Evolutionary conservation across 2,888 invertebrate species (phyloP).

Genomic region (Anorthoa munda): DNA sequence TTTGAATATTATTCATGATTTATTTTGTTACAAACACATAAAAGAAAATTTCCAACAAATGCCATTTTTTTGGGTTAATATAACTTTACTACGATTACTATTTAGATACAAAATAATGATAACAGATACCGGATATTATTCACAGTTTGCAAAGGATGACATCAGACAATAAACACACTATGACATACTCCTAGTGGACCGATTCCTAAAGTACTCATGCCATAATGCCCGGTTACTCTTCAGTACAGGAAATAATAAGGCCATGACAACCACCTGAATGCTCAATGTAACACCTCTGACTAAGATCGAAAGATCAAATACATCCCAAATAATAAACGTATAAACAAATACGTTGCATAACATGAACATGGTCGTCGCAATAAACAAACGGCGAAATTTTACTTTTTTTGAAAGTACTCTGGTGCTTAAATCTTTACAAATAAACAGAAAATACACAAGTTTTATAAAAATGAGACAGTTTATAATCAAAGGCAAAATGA

Average conservation of each 20-base stretch:
- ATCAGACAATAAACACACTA: no score
- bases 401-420: slow-evolving; percentile 7
- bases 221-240: slow-evolving; percentile 28
- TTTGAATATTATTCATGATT: no score
- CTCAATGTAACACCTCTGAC: slow-evolving; percentile 9
- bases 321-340: slow-evolving; percentile 26
- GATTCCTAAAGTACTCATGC: slow-evolving; percentile 27
- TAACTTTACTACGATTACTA: no score
- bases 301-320: slow-evolving; percentile 7
- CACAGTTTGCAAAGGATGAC: no score
- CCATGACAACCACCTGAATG: background rate
- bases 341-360: slow-evolving; percentile 22
- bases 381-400: background rate
- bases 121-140: no score
- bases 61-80: no score
- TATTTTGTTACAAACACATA: no score
- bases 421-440: background rate
- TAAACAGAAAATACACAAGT: slow-evolving; percentile 19
- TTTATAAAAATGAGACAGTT: slow-evolving; percentile 18
- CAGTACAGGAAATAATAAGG: slow-evolving; percentile 17
- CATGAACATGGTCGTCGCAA: slow-evolving; percentile 19
- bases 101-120: no score
- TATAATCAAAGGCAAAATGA: slow-evolving; percentile 11
- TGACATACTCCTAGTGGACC: background rate
- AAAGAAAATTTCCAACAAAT: no score